These are phyloP conservation scores for Diadema setosum DNA, from an alignment of 35 echinoderm and acorn worm genomes.

Conservation along the genomic window DNA sequence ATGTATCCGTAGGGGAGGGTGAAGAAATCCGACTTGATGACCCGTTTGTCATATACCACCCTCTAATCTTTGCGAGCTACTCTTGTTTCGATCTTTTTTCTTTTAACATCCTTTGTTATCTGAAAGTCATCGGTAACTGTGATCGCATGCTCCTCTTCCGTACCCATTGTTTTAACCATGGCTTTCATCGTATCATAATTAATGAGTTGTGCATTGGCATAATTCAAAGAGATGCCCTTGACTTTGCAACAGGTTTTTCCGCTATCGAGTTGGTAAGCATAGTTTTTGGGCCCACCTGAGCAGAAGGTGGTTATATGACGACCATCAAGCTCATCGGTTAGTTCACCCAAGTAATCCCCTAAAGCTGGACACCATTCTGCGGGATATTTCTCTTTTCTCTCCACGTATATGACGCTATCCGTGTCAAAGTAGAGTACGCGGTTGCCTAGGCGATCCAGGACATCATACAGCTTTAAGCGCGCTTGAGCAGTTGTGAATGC, in stretches of 20 bases:
- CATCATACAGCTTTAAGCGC: not conserved
- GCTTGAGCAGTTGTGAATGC: not conserved
- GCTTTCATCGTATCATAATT: slow-evolving; percentile 39
- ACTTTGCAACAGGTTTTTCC: slow-evolving; percentile 26
- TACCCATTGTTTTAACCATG: slow-evolving; percentile 27
- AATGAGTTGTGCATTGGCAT: not conserved
- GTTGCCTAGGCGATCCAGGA: not conserved
- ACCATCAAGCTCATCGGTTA: not conserved
- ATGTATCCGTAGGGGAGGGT: slow-evolving; percentile 48
- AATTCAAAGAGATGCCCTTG: slow-evolving; percentile 51
- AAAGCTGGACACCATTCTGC: not conserved
- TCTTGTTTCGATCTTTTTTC: slow-evolving; percentile 15
- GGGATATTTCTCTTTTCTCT: not conserved
- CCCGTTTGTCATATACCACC: slow-evolving; percentile 51
- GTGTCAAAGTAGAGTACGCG: not conserved
- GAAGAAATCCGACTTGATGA: slow-evolving; percentile 7
- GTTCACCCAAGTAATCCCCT: not conserved
- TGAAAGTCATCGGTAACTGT: not conserved
- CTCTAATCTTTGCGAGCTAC: slow-evolving; percentile 26
- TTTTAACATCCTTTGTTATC: slow-evolving; percentile 45
- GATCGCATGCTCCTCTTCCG: not conserved
- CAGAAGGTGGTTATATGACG: not conserved
- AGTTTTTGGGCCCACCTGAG: slow-evolving; percentile 11
- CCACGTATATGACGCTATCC: not conserved
- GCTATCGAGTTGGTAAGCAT: slow-evolving; percentile 23